Conservation (phyloP, 2,888 invertebrate genomes). For the Auanema freiburgensis region DNA sequence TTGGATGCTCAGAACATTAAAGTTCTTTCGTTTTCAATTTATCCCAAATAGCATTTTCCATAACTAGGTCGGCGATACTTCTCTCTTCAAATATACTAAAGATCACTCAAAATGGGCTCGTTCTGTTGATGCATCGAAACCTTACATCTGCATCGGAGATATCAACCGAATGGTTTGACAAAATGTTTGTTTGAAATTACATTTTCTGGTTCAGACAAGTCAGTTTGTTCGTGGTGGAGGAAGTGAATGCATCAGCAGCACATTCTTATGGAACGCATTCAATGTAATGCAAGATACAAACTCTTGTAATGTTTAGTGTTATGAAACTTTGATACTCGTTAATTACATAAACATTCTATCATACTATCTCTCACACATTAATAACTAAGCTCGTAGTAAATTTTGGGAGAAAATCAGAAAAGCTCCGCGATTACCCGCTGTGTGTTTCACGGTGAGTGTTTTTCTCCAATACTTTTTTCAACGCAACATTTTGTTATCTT, state of each 20-base stretch:
- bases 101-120: conserved; percentile 89
- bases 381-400: no score
- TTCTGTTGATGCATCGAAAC: conserved; percentile 65
- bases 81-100: conserved; percentile 65
- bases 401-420: no score
- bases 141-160: conserved; percentile 87
- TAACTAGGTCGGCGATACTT: conserved; percentile 38
- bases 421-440: no score
- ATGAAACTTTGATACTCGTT: no score
- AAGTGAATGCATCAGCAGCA: conserved; percentile 78
- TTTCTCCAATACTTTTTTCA: no score
- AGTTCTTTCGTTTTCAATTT: conserved; percentile 12
- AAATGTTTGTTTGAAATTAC: background rate
- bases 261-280: conserved; percentile 74
- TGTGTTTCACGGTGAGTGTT: no score
- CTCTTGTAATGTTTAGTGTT: no score
- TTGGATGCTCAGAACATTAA: conserved; percentile 42
- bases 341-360: no score
- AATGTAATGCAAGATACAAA: conserved; percentile 62
- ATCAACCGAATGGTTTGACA: conserved; percentile 80
- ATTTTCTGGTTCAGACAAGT: conserved; percentile 70
- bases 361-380: no score
- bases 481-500: no score
- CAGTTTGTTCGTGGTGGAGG: conserved; percentile 84
- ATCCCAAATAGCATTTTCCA: background rate